A percentile compares a stretch with the other conserved stretches of the same genome.
These are phyloP conservation scores for Paramormyrops hopkinsi DNA, from an alignment of 2,797 vertebrate species.

Conservation along the genomic window DNA sequence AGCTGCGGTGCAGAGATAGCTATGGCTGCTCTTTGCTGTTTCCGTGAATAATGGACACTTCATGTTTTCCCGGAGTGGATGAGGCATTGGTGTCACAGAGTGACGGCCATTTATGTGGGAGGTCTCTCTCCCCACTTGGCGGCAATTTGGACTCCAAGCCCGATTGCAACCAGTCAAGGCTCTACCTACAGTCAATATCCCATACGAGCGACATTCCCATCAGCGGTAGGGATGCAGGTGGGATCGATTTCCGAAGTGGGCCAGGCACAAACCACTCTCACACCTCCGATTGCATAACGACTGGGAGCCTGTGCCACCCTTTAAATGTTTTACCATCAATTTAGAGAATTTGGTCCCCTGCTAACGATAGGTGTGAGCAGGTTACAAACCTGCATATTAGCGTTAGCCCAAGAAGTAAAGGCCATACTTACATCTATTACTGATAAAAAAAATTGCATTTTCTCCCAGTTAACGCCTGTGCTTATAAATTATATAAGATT, in stretches of 20 bases:
- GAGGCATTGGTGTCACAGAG: background rate
- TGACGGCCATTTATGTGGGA: background rate
- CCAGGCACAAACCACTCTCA: background rate
- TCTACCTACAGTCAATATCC: slow-evolving; percentile 43
- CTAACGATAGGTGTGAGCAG: background rate
- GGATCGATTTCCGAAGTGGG: slow-evolving; percentile 36
- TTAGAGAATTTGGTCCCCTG: background rate
- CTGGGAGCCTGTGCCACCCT: background rate
- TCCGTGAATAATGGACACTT: background rate
- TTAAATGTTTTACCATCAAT: background rate
- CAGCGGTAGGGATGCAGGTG: slow-evolving; percentile 20
- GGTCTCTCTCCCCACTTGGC: background rate
- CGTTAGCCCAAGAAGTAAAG: background rate
- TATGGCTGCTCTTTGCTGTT: background rate
- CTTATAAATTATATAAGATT: slow-evolving; percentile 20
- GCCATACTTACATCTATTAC: background rate
- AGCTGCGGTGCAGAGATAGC: no score
- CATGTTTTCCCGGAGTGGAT: background rate
- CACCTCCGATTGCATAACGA: background rate
- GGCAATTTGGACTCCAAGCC: background rate
- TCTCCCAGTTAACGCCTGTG: background rate
- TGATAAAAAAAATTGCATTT: background rate
- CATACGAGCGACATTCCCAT: slow-evolving; percentile 34
- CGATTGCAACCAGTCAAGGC: slow-evolving; percentile 4
- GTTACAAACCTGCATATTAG: background rate